Evolutionary conservation across 2,888 invertebrate species (phyloP), one percentile per base, ranked within the genome.

Genomic region (Eledone cirrhosa): DNA sequence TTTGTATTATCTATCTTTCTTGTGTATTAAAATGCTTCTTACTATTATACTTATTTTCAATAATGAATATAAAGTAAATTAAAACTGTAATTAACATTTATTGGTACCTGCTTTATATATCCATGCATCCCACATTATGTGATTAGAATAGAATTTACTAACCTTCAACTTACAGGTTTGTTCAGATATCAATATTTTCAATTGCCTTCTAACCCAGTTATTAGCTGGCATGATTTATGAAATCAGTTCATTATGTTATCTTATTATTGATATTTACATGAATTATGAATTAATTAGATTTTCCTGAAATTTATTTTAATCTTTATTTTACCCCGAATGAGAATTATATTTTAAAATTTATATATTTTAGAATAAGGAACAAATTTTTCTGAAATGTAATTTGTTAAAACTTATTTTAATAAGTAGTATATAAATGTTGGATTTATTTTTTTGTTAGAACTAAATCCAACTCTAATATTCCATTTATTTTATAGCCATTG

Each of bases 71-170:
- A 2, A 22, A 72, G 19, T 41, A 16, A 22, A 19, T 19, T n/a
- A 63, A 11, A 24, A 24, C 63, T 13, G 5, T 41, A 41, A 41
- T 41, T 41, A 41, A 41, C 41, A 41, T 41, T 41, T 41, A 41
- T 41, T 41, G 67, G 67, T 67, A 67, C 67, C 67, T 29, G 67
- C 67, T 67, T 67, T 29, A 2, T 16, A 67, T 11, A 14, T 29
- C 67, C 27, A 67, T 67, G 67, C 67, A 67, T 67, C 67, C 29
- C 2, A 16, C 27, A 67, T 16, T 67, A 67, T 22, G 27, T 31
- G 31, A 22, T 29, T 67, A 67, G 67, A 29, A 8, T 67, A 67
- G 67, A 27, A 67, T 16, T 67, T 16, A 67, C 67, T 67, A 67
- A 67, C 67, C 67, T 13, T 16, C 13, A 67, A 31, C 31, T 67